Evolutionary conservation across 2,888 invertebrate genomes (phyloP).

Genomic region (Drosophila emarginata): DNA sequence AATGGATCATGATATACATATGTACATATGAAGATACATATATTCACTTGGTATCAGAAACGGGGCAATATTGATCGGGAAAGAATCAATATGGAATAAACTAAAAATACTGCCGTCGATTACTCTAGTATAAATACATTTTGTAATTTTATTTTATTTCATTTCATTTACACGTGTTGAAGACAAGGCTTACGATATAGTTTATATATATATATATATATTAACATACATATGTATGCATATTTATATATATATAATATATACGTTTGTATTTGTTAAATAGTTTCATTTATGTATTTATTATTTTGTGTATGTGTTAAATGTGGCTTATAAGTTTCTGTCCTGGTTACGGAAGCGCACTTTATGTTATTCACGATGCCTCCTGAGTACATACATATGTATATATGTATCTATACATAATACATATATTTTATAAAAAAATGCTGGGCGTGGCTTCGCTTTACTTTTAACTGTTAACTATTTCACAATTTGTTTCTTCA

Average conservation of each 20-base stretch:
- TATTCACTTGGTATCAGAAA: too few species aligned
- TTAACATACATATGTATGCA: neutral
- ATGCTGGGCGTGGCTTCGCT: constrained; percentile 8
- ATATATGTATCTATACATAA: constrained; percentile 26
- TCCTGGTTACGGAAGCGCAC: constrained; percentile 63
- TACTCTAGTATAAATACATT: constrained; percentile 42
- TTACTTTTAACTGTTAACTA: constrained; percentile 54
- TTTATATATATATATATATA: constrained; percentile 27
- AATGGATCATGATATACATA: too few species aligned
- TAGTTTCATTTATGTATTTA: constrained; percentile 9
- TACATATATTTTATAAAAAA: constrained; percentile 1
- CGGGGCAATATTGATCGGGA: too few species aligned
- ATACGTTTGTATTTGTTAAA: constrained; percentile 2
- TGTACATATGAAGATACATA: too few species aligned
- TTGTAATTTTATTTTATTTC: constrained; percentile 37
- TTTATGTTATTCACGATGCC: constrained; percentile 63
- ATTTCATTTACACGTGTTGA: constrained; percentile 58
- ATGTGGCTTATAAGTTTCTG: constrained; percentile 18
- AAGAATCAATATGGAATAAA: too few species aligned
- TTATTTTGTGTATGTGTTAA: constrained; percentile 20
- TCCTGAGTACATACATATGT: constrained; percentile 30
- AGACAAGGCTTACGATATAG: constrained; percentile 40
- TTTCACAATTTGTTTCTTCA: constrained; percentile 54
- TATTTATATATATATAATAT: too few species aligned
- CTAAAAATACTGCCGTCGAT: neutral